Percentiles rank a stretch among this genome's conserved stretches.
Conservation (phyloP, 2,797 vertebrate genomes). For the Apogon talboti region DNA sequence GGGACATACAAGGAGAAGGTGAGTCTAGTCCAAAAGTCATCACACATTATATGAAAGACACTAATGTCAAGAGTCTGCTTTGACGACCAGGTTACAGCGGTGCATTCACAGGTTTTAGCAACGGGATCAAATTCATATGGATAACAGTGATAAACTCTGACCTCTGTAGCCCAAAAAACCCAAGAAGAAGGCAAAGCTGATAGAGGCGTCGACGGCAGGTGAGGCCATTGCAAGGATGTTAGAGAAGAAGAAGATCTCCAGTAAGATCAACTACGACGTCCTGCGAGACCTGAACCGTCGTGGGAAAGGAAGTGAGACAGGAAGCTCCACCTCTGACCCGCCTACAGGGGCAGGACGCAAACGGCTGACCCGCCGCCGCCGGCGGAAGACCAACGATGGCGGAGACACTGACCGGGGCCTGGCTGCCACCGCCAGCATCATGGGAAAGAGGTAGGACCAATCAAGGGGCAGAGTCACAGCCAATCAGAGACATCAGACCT, state of each 20-base stretch:
- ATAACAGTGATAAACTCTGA: neutral
- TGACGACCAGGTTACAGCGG: no score
- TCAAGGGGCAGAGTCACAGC: neutral
- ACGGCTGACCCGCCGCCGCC: conserved; percentile 82
- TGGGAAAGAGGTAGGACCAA: conserved; percentile 89
- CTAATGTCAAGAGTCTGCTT: no score
- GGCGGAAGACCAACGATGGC: conserved; percentile 82
- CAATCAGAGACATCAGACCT: no score
- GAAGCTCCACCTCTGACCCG: conserved; percentile 44
- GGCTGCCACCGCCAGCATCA: conserved; percentile 78
- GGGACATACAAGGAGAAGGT: conserved; percentile 98
- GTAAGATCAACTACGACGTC: conserved; percentile 98
- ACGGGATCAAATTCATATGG: no score
- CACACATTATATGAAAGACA: no score
- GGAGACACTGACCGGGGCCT: conserved; percentile 77
- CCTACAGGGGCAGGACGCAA: conserved; percentile 69
- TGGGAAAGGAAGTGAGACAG: conserved; percentile 59
- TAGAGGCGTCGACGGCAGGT: conserved; percentile 90
- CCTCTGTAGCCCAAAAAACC: conserved; percentile 88
- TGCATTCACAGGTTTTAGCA: no score
- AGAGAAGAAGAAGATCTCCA: conserved; percentile 97
- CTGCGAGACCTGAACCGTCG: conserved; percentile 91
- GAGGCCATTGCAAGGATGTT: conserved; percentile 98
- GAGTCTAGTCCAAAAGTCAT: conserved; percentile 19
- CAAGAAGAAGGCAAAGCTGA: conserved; percentile 89